Evolutionary conservation across 2,797 vertebrate species (phyloP).

Genomic region (Poeciliopsis gracilis): DNA sequence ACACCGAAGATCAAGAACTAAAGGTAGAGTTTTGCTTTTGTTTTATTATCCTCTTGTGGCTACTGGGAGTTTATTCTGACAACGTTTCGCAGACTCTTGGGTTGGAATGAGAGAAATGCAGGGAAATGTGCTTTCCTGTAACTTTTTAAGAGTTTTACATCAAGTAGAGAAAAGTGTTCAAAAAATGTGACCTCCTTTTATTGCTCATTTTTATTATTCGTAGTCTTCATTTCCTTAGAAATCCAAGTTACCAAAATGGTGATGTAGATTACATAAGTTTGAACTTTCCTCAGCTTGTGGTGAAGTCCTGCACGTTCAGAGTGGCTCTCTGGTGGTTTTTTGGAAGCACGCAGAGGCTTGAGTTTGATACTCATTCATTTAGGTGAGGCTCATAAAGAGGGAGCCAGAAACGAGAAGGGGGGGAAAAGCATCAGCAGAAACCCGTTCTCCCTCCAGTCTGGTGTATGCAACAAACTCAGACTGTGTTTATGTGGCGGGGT

Average conservation of each 20-base stretch:
- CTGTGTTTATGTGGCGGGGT: conserved; percentile 28
- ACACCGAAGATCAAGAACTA: conserved; percentile 29
- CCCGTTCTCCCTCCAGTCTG: conserved; percentile 22
- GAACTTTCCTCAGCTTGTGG: conserved; percentile 31
- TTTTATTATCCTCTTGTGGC: not conserved
- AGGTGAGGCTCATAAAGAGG: conserved; percentile 34
- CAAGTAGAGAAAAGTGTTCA: not conserved
- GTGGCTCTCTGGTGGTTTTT: conserved; percentile 38
- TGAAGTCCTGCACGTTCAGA: conserved; percentile 59
- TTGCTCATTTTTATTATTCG: no score
- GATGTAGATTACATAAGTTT: not conserved
- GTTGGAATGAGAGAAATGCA: not conserved
- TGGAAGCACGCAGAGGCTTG: conserved; percentile 20
- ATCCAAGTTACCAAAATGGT: not conserved
- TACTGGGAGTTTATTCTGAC: conserved; percentile 18
- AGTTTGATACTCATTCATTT: conserved; percentile 62
- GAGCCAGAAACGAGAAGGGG: conserved; percentile 10
- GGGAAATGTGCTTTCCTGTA: not conserved
- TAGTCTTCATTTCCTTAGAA: not conserved
- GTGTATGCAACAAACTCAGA: conserved; percentile 8
- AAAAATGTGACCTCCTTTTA: not conserved
- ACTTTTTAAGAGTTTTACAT: not conserved
- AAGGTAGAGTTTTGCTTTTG: conserved; percentile 66
- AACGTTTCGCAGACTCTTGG: not conserved
- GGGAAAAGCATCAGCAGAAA: conserved; percentile 22